phyloP scores from a whole-genome alignment of 2,888 invertebrate genomes.

The Aspidapion aeneum region DNA sequence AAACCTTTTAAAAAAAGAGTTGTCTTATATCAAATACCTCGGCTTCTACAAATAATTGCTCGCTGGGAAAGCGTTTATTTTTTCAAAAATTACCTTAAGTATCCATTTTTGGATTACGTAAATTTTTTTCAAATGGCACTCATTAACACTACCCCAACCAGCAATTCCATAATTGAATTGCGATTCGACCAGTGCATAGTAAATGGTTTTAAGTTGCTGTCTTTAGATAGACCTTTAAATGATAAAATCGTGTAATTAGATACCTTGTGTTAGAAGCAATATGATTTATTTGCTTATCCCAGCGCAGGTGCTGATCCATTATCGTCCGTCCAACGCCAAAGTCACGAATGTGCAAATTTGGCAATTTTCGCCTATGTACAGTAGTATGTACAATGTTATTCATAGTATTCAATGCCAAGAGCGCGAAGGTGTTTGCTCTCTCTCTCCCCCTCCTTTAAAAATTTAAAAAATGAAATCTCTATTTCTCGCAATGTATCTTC shows the following conservation, averaged over 20 bases:
- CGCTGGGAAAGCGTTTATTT: neutral
- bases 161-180: constrained; percentile 13
- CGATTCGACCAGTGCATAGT: constrained; percentile 12
- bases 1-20: constrained; percentile 3
- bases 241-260: constrained; percentile 6
- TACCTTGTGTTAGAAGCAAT: constrained; percentile 3
- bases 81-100: constrained; percentile 6
- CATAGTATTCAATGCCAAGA: no score
- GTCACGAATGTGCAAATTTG: no score
- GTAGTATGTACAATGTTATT: no score
- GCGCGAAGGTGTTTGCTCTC: no score
- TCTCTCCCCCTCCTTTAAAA: no score
- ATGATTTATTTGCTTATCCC: constrained; percentile 8
- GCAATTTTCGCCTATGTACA: no score
- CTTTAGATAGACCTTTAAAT: constrained; percentile 2
- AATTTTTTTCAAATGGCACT: constrained; percentile 4
- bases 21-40: constrained; percentile 4
- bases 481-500: no score
- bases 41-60: constrained; percentile 1
- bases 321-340: no score
- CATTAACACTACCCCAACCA: constrained; percentile 6
- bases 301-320: neutral
- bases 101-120: constrained; percentile 6
- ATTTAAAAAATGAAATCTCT: no score
- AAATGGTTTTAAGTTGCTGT: constrained; percentile 7